Base-by-base conservation (phyloP, 2,888 invertebrate genomes). In the Julus scandinavius region DNA sequence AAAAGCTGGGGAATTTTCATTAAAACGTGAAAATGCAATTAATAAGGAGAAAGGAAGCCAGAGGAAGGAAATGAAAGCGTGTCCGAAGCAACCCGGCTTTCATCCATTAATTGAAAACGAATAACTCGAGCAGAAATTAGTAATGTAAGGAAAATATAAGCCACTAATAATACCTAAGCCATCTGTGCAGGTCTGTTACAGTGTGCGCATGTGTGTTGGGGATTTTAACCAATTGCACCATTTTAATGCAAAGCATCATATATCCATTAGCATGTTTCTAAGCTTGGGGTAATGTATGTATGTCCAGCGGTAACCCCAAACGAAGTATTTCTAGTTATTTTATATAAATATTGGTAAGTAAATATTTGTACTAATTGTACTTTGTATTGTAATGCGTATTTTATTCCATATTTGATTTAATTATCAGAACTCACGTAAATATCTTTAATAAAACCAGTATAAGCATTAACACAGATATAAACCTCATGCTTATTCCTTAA, bases 111-210 rank as follows among this genome's bases (percentile, higher is more conserved):
- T 72, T 72, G 72, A 72, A 72, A 72, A 72, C 29, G 72, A 72
- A 72, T 72, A 72, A 72, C 72, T 72, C 72, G 72, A 72, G 72
- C 72, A 72, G 72, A 72, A 72, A 72, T 72, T 72, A 72, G 72
- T 72, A 72, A 72, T 72, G 72, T 72, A 72, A 72, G 72, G 72
- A 29, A 72, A 72, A 72, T n/a, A 29, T 72, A 72, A 72, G 72
- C 72, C 29, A 72, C 11, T n/a, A 72, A 72, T 72, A 72, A 72
- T 72, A 72, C 72, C 72, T 2, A 29, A 11, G 29, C 72, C 72
- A 72, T 72, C 72, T 72, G 72, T 72, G 72, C 72, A 13, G 13
- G 50, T 13, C 11, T 29, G 72, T 72, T 72, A 29, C 29, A 72
- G 11, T 11, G 11, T 72, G 72, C 72, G 72, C 72, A 72, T 72